Conservation (phyloP, 2,113 vertebrate species). For the Cynocephalus volans region DNA sequence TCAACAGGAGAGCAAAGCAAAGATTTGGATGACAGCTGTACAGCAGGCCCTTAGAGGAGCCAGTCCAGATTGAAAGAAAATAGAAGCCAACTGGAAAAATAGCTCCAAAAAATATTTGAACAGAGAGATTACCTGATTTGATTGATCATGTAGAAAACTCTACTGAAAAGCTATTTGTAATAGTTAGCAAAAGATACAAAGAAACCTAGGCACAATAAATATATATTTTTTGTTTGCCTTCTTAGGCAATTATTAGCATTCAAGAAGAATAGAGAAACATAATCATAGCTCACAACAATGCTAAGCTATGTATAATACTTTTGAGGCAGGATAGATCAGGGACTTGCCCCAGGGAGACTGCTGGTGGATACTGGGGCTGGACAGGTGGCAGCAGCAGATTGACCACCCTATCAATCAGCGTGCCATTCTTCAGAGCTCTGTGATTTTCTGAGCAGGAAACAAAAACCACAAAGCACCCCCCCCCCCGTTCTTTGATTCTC, state of each 20-base stretch:
- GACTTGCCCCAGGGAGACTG: too few species aligned
- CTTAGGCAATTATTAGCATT: neutral
- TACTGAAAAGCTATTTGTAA: neutral
- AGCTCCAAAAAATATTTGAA: neutral
- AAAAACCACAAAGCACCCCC: too few species aligned
- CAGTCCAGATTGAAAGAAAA: neutral
- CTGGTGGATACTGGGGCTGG: too few species aligned
- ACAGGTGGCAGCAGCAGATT: too few species aligned
- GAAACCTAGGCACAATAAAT: neutral
- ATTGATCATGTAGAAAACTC: neutral
- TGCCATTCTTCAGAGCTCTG: too few species aligned
- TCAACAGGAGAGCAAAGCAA: neutral
- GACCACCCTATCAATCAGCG: too few species aligned
- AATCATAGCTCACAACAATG: neutral
- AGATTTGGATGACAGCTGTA: neutral
- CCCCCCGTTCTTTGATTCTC: too few species aligned
- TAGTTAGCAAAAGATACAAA: neutral
- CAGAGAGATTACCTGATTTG: neutral
- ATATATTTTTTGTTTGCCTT: neutral
- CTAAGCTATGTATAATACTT: neutral
- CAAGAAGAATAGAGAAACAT: neutral
- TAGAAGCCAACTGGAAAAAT: neutral
- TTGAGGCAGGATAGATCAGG: too few species aligned
- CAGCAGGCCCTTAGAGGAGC: neutral
- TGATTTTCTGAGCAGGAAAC: too few species aligned